phyloP scores from a whole-genome alignment of 92 coral and sea anemone genomes.

The Porites evermanni region DNA sequence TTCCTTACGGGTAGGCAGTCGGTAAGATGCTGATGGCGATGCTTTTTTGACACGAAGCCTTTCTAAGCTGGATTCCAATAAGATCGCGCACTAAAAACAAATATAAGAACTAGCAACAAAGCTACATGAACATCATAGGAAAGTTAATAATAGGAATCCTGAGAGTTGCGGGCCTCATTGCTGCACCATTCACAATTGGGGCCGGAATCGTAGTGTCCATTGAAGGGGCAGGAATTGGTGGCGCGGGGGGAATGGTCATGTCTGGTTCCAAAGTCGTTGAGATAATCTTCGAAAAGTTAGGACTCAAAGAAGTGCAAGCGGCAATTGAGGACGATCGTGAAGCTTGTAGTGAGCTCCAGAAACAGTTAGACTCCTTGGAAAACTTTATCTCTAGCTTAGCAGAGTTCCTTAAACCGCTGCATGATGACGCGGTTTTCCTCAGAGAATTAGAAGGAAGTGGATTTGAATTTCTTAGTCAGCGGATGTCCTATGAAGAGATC shows the following conservation, averaged over 20 bases:
- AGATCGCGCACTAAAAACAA: conserved; percentile 6
- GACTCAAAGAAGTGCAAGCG: conserved; percentile 45
- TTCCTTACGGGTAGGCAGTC: too few relatives aligned
- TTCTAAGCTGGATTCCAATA: conserved; percentile 34
- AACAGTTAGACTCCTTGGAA: conserved; percentile 11
- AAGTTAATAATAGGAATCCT: conserved; percentile 34
- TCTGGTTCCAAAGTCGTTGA: conserved; percentile 52
- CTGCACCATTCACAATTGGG: conserved; percentile 64
- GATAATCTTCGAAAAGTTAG: conserved; percentile 41
- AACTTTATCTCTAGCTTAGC: conserved; percentile 11
- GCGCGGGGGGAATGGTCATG: conserved; percentile 62
- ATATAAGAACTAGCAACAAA: conserved; percentile 39
- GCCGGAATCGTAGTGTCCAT: conserved; percentile 55
- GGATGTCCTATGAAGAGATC: not conserved
- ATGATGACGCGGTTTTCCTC: conserved; percentile 24
- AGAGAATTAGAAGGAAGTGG: conserved; percentile 51
- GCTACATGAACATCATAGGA: conserved; percentile 45
- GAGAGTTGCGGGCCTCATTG: conserved; percentile 49
- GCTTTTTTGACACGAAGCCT: not conserved
- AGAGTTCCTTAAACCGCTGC: conserved; percentile 2
- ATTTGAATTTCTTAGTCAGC: not conserved
- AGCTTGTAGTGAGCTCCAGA: conserved; percentile 23
- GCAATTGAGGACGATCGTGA: conserved; percentile 47
- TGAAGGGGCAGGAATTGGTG: conserved; percentile 70
- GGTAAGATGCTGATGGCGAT: too few relatives aligned